Conservation (phyloP, 2,797 vertebrate species). For the Tenualosa thibaudeaui region DNA sequence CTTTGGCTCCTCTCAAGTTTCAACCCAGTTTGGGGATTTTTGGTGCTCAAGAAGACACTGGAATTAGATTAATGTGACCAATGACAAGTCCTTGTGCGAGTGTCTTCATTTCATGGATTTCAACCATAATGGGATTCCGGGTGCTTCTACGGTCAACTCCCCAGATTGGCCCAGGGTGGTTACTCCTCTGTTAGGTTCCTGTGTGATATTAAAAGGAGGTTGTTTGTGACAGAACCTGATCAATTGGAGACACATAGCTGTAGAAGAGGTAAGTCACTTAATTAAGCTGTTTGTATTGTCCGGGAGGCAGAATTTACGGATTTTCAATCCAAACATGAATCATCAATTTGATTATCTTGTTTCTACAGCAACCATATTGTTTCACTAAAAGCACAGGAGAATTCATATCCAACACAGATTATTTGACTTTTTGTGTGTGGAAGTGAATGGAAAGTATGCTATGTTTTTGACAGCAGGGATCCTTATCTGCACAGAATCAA, state of each 20-base stretch:
- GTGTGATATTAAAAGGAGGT: constrained; percentile 10
- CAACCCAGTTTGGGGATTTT: background rate
- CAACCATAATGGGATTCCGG: background rate
- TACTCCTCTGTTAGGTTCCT: background rate
- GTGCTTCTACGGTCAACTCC: constrained; percentile 7
- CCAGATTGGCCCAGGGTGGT: constrained; percentile 15
- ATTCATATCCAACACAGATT: background rate
- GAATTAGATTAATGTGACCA: background rate
- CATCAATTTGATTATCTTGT: no score
- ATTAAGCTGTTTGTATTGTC: background rate
- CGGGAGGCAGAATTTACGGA: no score
- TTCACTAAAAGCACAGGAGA: background rate
- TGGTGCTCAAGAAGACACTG: background rate
- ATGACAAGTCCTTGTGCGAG: background rate
- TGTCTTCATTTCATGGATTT: constrained; percentile 17
- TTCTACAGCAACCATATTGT: background rate
- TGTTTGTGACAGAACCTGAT: constrained; percentile 17
- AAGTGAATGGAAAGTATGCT: background rate
- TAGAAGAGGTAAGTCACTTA: background rate
- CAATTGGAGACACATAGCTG: background rate
- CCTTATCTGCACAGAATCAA: background rate
- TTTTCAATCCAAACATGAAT: background rate
- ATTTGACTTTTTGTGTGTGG: background rate
- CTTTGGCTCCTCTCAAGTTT: background rate
- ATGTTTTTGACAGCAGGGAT: constrained; percentile 1